Base-by-base conservation (phyloP, 1,140 invertebrate species). In the Drosophila virilis region DNA sequence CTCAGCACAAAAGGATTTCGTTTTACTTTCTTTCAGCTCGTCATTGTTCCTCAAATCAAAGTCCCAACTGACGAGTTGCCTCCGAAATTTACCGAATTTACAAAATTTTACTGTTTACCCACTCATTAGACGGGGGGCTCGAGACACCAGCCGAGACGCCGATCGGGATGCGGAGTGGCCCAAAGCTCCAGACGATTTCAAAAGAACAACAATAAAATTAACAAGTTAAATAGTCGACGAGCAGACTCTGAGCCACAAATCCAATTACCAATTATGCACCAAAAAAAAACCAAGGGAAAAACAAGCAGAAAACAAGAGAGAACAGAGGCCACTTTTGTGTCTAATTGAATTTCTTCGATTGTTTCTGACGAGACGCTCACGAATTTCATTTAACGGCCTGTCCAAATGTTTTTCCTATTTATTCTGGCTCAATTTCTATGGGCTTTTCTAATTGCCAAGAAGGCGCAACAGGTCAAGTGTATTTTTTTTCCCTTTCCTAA, bases 201-300 rank as follows among this genome's bases (percentile, higher is more conserved):
- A 61, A 88, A 83, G 73, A 83, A 88, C 80, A 89, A 88, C 80
- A 83, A 83, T 81, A 65, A 81, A 88, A 88, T 84, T 84, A 88
- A 88, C 84, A 88, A 88, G 76, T 89, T 78, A 86, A 86, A 88
- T 75, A 86, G 76, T 88, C 83, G 70, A 66, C 75, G 68, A 70
- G 78, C 66, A 60, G 81, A 79, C 61, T 79, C 50, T 64, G 77
- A 78, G 81, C 78, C 55, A 50, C 66, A 80, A 86, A 88, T 82
- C 75, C 82, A 86, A 86, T 86, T 86, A 86, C 79, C 83, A 78
- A 72, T 50, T 64, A 48, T 40, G n/a, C 22, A 45, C 22, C 35
- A 48, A 69, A 51, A 57, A 40, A 58, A 46, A 10, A 33, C n/a
- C n/a, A n/a, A n/a, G n/a, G n/a, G 22, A 28, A 28, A 28, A 28